These are phyloP conservation scores for Heliothis virescens DNA, from an alignment of 1,140 invertebrate species.

Conservation along the genomic window DNA sequence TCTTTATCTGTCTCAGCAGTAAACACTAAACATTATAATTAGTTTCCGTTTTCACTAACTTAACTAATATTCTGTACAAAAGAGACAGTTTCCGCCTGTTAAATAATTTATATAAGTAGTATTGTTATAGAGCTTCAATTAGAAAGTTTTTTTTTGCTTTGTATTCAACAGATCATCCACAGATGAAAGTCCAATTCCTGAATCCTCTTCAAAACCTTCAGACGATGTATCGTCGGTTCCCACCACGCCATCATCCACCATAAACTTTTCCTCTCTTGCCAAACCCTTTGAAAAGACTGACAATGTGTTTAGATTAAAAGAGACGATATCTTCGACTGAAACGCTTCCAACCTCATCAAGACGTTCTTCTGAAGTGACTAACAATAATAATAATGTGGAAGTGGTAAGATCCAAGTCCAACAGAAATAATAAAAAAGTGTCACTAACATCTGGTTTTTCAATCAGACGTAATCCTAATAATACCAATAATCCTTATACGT, in stretches of 20 bases:
- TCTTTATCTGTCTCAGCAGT: constrained; percentile 63
- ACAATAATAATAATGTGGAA: constrained; percentile 67
- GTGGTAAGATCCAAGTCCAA: constrained; percentile 58
- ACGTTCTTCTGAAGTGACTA: constrained; percentile 67
- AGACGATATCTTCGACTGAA: constrained; percentile 71
- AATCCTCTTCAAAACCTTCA: constrained; percentile 69
- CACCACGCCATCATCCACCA: constrained; percentile 66
- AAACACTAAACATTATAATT: constrained; percentile 45
- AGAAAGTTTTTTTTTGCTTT: constrained; percentile 85
- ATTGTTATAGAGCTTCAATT: constrained; percentile 72
- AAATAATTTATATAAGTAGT: constrained; percentile 47
- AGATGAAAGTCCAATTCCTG: constrained; percentile 83
- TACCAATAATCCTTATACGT: constrained; percentile 79
- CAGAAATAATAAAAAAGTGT: constrained; percentile 74
- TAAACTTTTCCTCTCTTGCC: constrained; percentile 80
- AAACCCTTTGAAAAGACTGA: constrained; percentile 84
- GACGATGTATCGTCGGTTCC: constrained; percentile 65
- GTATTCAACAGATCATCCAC: constrained; percentile 86
- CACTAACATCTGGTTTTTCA: constrained; percentile 83
- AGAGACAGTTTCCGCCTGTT: constrained; percentile 20
- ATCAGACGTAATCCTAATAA: constrained; percentile 79
- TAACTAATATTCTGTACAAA: constrained; percentile 44
- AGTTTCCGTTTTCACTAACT: constrained; percentile 54
- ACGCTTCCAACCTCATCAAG: constrained; percentile 63
- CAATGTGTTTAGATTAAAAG: constrained; percentile 70